Base-by-base conservation (phyloP, 2,888 invertebrate species). In the Leptinotarsa peninsularis region DNA sequence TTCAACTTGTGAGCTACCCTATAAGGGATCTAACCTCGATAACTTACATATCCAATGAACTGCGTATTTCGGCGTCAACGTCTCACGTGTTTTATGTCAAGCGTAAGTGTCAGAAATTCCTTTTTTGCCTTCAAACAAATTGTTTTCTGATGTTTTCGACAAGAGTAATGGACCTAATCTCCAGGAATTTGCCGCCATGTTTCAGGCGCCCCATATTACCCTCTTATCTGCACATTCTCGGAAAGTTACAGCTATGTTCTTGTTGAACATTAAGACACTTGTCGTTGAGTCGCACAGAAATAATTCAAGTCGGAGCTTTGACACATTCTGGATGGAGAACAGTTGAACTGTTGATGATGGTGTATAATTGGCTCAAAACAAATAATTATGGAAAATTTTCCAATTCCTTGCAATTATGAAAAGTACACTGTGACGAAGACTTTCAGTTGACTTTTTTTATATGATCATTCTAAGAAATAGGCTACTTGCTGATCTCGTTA, bases 101-200 rank as follows among this genome's bases (percentile, higher is more conserved):
- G 70, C 5, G n/a, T 56, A 60, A 76, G 74, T 74, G 78, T 49
- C 75, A 73, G 77, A 79, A 80, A 78, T 80, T 77, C 78, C 76
- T 78, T 79, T 80, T 76, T 79, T 79, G 78, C 76, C 77, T 69
- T 66, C 76, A 71, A 73, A 81, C 81, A 80, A 80, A 81, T 80
- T 79, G 81, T 80, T 79, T 81, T 80, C 78, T 81, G 78, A 81
- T 81, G 81, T 71, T 77, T 72, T 73, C 66, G 27, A 58, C 72
- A 76, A 79, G 80, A 79, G 72, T 79, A 77, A 80, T 78, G 74
- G 73, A 33, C 73, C 74, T 77, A 80, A 80, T 80, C 76, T 78
- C 50, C 66, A 52, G 75, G 68, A 68, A 49, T 70, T 60, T 49
- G 71, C 70, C 69, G 49, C 74, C 56, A 71, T 73, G 67, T 71